phyloP scores from a whole-genome alignment of 2,888 invertebrate genomes.

The Smittia sp. region DNA sequence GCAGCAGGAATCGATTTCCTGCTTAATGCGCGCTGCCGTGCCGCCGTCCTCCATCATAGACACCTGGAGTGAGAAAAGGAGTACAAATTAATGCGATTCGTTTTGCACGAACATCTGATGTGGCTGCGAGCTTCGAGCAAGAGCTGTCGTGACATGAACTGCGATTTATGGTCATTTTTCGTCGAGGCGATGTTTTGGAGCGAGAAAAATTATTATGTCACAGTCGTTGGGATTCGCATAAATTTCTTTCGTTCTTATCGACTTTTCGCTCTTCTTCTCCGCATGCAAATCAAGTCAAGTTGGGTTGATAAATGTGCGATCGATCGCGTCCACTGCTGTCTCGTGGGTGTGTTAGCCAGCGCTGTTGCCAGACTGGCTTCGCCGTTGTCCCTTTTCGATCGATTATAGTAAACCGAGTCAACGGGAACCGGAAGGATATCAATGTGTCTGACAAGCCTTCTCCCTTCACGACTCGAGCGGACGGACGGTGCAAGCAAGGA shows the following conservation, averaged over 20 bases:
- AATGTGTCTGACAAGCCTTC: background rate
- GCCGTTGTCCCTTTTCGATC: background rate
- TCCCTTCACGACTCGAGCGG: background rate
- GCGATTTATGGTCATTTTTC: background rate
- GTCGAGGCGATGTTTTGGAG: background rate
- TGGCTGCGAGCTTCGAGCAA: too few relatives aligned
- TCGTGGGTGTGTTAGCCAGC: background rate
- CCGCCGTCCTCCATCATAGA: slow-evolving; percentile 49
- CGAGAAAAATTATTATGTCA: slow-evolving; percentile 2
- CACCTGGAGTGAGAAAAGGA: slow-evolving; percentile 19
- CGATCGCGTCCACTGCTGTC: background rate
- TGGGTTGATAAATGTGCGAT: background rate
- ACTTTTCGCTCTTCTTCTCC: background rate
- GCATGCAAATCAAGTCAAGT: background rate
- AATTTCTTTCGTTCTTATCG: slow-evolving; percentile 8
- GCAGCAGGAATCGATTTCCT: slow-evolving; percentile 61
- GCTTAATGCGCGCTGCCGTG: slow-evolving; percentile 58
- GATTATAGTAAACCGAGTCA: background rate
- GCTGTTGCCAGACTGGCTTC: background rate
- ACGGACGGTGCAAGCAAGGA: background rate
- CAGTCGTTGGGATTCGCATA: background rate
- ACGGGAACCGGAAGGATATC: slow-evolving; percentile 12
- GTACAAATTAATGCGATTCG: background rate
- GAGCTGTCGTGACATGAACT: too few relatives aligned
- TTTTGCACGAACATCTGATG: background rate